A percentile compares a stretch with the other conserved stretches of the same genome.
Evolutionary conservation across 2,113 vertebrate genomes (phyloP).

Genomic region (Eidolon helvum): DNA sequence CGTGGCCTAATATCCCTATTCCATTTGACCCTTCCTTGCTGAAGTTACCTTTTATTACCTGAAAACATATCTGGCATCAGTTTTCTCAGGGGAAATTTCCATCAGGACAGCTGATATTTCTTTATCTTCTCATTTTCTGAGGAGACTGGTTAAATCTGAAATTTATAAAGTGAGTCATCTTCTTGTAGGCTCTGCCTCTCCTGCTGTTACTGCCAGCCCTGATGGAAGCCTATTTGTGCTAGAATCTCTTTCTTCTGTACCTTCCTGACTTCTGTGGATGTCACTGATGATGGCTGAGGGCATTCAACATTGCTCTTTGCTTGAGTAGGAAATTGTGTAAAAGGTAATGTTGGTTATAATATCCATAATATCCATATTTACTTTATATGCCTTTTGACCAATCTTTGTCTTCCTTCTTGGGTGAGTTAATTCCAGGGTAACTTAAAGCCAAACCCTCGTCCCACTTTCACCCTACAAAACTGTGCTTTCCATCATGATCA

Average conservation of each 20-base stretch:
- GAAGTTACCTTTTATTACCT: conserved; percentile 43
- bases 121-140: not conserved
- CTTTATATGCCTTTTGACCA: not conserved
- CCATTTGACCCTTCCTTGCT: not conserved
- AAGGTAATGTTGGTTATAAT: not conserved
- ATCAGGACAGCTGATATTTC: conserved; percentile 7
- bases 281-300: not conserved
- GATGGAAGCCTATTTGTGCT: not conserved
- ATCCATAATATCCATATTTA: not conserved
- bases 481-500: not conserved
- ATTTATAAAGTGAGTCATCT: conserved; percentile 11
- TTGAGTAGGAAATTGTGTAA: not conserved
- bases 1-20: conserved; percentile 20
- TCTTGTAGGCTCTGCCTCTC: not conserved
- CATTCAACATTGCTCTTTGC: not conserved
- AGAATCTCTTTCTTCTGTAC: no score
- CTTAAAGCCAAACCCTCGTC: not conserved
- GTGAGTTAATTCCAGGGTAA: not conserved
- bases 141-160: not conserved
- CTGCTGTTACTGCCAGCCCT: not conserved
- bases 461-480: rapidly evolving
- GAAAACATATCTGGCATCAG: not conserved
- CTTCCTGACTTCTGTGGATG: not conserved
- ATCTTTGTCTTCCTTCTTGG: not conserved
- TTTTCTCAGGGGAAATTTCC: conserved; percentile 40